phyloP scores from a whole-genome alignment of 2,797 vertebrate species.

The Antennarius maculatus region DNA sequence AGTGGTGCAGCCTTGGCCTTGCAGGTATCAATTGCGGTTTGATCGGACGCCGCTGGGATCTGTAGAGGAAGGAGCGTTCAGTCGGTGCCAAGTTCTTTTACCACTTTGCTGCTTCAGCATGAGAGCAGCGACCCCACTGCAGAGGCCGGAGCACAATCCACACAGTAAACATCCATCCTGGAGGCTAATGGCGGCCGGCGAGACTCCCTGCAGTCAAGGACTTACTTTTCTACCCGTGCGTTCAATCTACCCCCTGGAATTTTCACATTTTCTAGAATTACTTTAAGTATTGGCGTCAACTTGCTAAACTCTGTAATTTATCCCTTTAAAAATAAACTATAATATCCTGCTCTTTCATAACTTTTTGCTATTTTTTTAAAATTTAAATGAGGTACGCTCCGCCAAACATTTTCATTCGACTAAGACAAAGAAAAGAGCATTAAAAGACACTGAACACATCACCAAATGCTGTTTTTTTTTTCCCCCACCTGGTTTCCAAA shows the following conservation, averaged over 20 bases:
- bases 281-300: not conserved
- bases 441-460: not conserved
- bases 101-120: slow-evolving; percentile 20
- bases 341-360: too few species aligned
- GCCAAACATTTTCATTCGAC: too few species aligned
- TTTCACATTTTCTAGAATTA: slow-evolving; percentile 14
- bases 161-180: slow-evolving; percentile 1
- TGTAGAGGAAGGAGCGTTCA: slow-evolving; percentile 62
- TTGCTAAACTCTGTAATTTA: not conserved
- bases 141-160: slow-evolving; percentile 9
- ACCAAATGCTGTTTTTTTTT: not conserved
- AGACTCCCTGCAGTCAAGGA: not conserved
- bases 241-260: not conserved
- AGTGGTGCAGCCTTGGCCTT: slow-evolving; percentile 64
- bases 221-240: not conserved
- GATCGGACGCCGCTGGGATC: slow-evolving; percentile 79
- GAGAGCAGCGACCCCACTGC: not conserved
- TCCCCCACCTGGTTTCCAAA: not conserved
- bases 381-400: too few species aligned
- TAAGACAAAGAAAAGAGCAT: too few species aligned
- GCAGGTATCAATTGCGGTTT: slow-evolving; percentile 81
- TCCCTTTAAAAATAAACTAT: too few species aligned
- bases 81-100: slow-evolving; percentile 45
- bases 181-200: not conserved
- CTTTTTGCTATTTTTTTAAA: too few species aligned